Conservation (phyloP, 2,888 invertebrate genomes). For the Ecliptopera silaceata region DNA sequence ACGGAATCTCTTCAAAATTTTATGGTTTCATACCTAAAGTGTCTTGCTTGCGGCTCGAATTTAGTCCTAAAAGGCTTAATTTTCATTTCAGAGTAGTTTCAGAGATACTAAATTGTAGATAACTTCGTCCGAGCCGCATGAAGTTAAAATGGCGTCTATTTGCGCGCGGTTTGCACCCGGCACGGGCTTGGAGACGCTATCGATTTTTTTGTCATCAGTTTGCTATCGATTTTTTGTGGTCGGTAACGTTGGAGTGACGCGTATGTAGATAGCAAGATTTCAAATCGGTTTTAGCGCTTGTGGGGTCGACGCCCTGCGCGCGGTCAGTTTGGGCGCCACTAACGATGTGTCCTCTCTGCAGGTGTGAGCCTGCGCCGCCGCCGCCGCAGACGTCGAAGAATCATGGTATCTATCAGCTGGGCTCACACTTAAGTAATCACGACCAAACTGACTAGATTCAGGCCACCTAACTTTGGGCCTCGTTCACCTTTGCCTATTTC, state of each 20-base stretch:
- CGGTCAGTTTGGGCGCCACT: slow-evolving; percentile 79
- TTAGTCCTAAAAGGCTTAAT: slow-evolving; percentile 64
- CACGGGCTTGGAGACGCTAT: slow-evolving; percentile 64
- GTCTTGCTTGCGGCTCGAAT: slow-evolving; percentile 62
- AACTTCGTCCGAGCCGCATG: slow-evolving; percentile 70
- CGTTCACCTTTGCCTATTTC: slow-evolving; percentile 79
- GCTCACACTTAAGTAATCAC: slow-evolving; percentile 82
- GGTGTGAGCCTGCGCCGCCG: slow-evolving; percentile 83
- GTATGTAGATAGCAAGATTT: slow-evolving; percentile 75
- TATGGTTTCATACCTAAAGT: slow-evolving; percentile 64
- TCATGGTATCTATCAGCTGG: slow-evolving; percentile 81
- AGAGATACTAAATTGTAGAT: slow-evolving; percentile 62
- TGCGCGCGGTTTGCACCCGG: slow-evolving; percentile 75
- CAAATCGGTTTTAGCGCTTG: slow-evolving; percentile 72
- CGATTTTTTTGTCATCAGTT: slow-evolving; percentile 49
- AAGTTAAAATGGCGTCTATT: slow-evolving; percentile 80
- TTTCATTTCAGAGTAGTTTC: slow-evolving; percentile 73
- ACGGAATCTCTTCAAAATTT: slow-evolving; percentile 75
- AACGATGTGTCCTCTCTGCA: slow-evolving; percentile 83
- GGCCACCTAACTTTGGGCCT: slow-evolving; percentile 84
- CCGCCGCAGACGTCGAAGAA: slow-evolving; percentile 77
- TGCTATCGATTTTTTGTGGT: slow-evolving; percentile 51
- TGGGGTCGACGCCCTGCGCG: slow-evolving; percentile 51
- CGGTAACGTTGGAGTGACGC: slow-evolving; percentile 42
- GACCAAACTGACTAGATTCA: slow-evolving; percentile 80